Evolutionary conservation across 1,140 invertebrate genomes (phyloP).

Genomic region (Condylostylus longicornis): DNA sequence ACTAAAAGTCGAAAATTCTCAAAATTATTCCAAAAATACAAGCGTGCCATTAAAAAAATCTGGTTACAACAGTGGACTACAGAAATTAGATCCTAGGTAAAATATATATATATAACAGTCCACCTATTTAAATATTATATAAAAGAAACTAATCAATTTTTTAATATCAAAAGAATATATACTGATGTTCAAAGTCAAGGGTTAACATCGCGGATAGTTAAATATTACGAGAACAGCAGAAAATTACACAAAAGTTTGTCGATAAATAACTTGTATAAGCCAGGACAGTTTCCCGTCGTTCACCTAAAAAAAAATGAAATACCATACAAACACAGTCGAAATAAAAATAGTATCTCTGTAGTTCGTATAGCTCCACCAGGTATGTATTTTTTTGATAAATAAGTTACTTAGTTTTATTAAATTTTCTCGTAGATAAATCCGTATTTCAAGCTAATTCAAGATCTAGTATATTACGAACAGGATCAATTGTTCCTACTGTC

Average conservation of each 20-base stretch:
- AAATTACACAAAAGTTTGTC: conserved; percentile 24
- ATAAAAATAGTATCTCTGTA: conserved; percentile 20
- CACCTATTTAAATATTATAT: background rate
- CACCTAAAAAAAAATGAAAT: conserved; percentile 23
- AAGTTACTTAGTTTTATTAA: conserved; percentile 2
- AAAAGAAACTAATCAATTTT: background rate
- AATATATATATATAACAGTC: conserved; percentile 1
- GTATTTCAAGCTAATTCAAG: conserved; percentile 18
- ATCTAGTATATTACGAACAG: conserved; percentile 22
- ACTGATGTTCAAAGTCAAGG: conserved; percentile 35
- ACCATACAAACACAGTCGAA: conserved; percentile 15
- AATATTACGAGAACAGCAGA: conserved; percentile 27
- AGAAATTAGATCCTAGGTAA: conserved; percentile 26
- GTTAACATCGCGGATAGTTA: conserved; percentile 29
- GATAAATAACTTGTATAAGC: conserved; percentile 23
- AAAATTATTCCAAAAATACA: conserved; percentile 1
- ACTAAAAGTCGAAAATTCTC: background rate
- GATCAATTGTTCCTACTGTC: conserved; percentile 14
- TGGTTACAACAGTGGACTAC: too few relatives aligned
- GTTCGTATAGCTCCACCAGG: conserved; percentile 32
- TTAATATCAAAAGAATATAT: conserved; percentile 17
- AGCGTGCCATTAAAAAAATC: background rate
- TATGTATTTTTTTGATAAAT: conserved; percentile 13
- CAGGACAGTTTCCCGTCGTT: conserved; percentile 24
- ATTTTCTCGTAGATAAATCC: conserved; percentile 8